Percentiles rank a stretch among this genome's conserved stretches.
phyloP scores from a whole-genome alignment of 2,113 vertebrate genomes.

The Campylomormyrus tamandua region DNA sequence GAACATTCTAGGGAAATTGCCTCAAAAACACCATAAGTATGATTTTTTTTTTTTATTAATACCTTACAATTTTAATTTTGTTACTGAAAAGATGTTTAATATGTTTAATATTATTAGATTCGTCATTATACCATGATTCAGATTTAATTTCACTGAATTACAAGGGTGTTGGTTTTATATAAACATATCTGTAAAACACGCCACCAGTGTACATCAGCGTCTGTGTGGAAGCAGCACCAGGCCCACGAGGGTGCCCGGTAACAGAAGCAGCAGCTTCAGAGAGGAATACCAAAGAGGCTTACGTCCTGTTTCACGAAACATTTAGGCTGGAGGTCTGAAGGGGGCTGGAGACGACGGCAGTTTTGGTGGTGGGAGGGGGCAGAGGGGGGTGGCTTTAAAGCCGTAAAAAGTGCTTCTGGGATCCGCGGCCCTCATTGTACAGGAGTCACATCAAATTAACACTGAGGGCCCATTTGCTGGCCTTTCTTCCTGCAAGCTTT shows the following conservation, averaged over 20 bases:
- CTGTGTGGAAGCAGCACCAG: not conserved
- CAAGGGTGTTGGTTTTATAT: not conserved
- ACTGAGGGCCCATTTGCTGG: conserved; percentile 91
- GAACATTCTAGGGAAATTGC: not conserved
- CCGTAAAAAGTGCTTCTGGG: conserved; percentile 77
- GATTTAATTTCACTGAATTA: not conserved
- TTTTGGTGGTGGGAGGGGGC: conserved; percentile 42
- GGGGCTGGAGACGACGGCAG: conserved; percentile 64
- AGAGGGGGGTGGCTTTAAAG: conserved; percentile 44
- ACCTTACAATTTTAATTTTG: not conserved
- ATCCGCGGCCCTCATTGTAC: conserved; percentile 90
- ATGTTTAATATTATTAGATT: not conserved
- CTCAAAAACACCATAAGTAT: not conserved
- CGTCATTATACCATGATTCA: not conserved
- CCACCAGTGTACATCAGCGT: not conserved
- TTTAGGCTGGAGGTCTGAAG: conserved; percentile 73
- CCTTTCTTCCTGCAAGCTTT: conserved; percentile 94
- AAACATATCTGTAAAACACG: not conserved
- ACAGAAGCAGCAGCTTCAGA: conserved; percentile 36
- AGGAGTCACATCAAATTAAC: conserved; percentile 99
- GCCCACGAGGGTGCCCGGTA: not conserved
- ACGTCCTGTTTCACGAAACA: conserved; percentile 69
- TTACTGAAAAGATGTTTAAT: not conserved
- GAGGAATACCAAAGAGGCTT: conserved; percentile 69
- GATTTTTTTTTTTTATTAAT: not conserved